phyloP scores from a whole-genome alignment of 2,888 invertebrate genomes.

The Laothoe populi region DNA sequence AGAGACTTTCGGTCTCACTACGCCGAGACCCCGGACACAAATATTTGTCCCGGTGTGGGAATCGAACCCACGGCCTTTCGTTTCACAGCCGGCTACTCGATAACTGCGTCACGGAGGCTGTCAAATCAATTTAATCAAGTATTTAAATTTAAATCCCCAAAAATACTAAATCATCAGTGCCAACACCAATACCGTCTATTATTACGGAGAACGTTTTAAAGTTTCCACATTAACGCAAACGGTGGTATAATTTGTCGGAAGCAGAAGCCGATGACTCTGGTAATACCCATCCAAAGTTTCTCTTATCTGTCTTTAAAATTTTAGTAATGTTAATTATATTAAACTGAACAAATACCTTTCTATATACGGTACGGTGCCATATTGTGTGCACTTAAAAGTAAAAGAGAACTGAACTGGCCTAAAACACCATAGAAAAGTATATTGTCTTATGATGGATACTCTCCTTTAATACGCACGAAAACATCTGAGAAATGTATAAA shows the following conservation, averaged over 20 bases:
- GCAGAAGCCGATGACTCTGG: conserved; percentile 22
- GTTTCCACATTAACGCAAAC: conserved; percentile 23
- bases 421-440: too few species aligned
- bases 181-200: not conserved
- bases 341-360: not conserved
- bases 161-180: not conserved
- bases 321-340: not conserved
- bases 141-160: not conserved
- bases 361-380: not conserved
- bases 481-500: too few species aligned
- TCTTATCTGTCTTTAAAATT: conserved; percentile 18
- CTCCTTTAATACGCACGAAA: too few species aligned
- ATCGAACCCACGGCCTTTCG: too few species aligned
- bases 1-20: too few species aligned
- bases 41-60: too few species aligned
- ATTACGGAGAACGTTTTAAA: conserved; percentile 11
- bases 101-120: too few species aligned
- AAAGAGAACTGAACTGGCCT: too few species aligned
- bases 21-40: too few species aligned
- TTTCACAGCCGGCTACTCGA: too few species aligned
- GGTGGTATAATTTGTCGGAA: conserved; percentile 26
- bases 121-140: not conserved
- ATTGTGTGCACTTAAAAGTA: too few species aligned
- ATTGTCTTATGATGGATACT: too few species aligned
- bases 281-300: conserved; percentile 24